Evolutionary conservation across 2,888 invertebrate species (phyloP).

Genomic region (Buathra laborator): DNA sequence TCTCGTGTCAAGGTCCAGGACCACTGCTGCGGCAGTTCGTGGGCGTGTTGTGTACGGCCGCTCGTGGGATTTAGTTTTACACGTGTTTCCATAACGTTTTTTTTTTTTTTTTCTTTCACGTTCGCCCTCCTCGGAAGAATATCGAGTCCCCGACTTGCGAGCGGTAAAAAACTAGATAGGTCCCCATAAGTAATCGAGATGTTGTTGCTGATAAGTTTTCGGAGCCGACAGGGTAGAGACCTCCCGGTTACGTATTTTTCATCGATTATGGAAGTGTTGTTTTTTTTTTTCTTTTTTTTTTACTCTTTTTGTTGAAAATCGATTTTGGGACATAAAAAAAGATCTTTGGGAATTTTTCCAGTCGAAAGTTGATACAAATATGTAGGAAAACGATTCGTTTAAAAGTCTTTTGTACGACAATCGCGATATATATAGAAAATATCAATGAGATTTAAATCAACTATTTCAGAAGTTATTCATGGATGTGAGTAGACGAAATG

Average conservation of each 20-base stretch:
- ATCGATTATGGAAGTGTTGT: not conserved
- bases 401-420: too few relatives aligned
- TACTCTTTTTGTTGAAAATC: not conserved
- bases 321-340: not conserved
- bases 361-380: not conserved
- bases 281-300: too few relatives aligned
- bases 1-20: conserved; percentile 56
- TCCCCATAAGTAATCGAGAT: conserved; percentile 28
- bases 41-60: not conserved
- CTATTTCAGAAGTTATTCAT: not conserved
- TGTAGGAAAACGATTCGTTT: not conserved
- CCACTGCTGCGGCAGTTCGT: conserved; percentile 55
- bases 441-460: not conserved
- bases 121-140: conserved; percentile 42
- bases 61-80: conserved; percentile 52
- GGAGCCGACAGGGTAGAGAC: not conserved
- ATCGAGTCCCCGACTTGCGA: not conserved
- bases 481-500: not conserved
- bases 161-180: not conserved
- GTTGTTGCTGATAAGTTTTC: conserved; percentile 32
- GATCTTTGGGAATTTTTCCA: not conserved
- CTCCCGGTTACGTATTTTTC: conserved; percentile 16
- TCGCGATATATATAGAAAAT: too few relatives aligned
- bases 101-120: not conserved
- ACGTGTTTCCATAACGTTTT: conserved; percentile 46